These are phyloP conservation scores for Lasioglossum malachurum DNA, from an alignment of 2,888 invertebrate species.

Conservation along the genomic window DNA sequence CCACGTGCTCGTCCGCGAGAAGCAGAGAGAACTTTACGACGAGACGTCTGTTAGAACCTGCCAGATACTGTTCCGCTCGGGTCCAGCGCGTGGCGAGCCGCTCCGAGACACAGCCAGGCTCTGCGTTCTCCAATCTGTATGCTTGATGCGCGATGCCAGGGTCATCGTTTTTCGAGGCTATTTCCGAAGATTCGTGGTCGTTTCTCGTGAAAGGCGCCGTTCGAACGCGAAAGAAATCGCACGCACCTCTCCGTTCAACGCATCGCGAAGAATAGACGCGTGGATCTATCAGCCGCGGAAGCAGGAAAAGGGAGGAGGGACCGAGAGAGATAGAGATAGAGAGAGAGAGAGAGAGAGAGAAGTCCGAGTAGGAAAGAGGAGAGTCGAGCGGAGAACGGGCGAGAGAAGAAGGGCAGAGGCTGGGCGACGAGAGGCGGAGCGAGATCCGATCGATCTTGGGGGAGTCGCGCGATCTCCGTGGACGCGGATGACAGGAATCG, in stretches of 20 bases:
- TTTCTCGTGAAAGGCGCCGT: background rate
- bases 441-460: slow-evolving; percentile 78
- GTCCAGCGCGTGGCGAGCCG: background rate
- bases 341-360: slow-evolving; percentile 15
- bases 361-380: slow-evolving; percentile 21
- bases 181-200: background rate
- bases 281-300: background rate
- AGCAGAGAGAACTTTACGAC: slow-evolving; percentile 30
- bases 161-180: background rate
- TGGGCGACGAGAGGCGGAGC: slow-evolving; percentile 77
- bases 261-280: background rate
- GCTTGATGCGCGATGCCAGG: background rate
- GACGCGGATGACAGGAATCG: slow-evolving; percentile 66
- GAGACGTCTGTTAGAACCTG: slow-evolving; percentile 25
- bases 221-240: background rate
- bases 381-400: slow-evolving; percentile 28
- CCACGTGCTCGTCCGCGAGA: slow-evolving; percentile 77
- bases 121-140: background rate
- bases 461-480: slow-evolving; percentile 70
- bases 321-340: slow-evolving; percentile 5
- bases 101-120: background rate
- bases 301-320: background rate
- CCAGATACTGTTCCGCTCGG: background rate
- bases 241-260: background rate
- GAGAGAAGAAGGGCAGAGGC: slow-evolving; percentile 59